These are phyloP conservation scores for Ips typographus DNA, from an alignment of 1,140 invertebrate species.

Conservation along the genomic window DNA sequence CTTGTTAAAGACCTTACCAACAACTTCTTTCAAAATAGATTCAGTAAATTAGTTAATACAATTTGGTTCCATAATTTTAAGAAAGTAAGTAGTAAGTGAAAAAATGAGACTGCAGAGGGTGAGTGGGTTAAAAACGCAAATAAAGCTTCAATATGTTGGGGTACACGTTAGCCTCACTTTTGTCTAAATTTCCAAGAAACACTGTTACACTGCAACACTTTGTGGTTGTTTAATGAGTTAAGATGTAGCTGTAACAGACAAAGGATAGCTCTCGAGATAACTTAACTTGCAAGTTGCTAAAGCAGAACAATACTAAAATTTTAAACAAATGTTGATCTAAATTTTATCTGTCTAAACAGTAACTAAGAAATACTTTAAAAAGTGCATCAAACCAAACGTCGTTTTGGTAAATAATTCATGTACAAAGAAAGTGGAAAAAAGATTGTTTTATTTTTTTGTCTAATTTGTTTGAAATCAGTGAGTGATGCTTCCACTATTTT, in stretches of 20 bases:
- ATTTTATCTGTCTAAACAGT: neutral
- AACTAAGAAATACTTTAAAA: too few relatives aligned
- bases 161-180: slow-evolving; percentile 4
- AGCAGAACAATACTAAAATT: slow-evolving; percentile 7
- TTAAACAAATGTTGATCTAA: slow-evolving; percentile 13
- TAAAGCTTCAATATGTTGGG: slow-evolving; percentile 3
- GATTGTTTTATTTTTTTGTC: too few relatives aligned
- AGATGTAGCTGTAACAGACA: slow-evolving; percentile 21
- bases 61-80: neutral
- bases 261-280: neutral
- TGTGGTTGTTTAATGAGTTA: slow-evolving; percentile 26
- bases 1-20: neutral
- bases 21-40: neutral
- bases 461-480: too few relatives aligned
- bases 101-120: neutral
- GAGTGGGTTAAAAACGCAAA: neutral
- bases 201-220: slow-evolving; percentile 5
- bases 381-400: too few relatives aligned
- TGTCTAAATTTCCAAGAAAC: slow-evolving; percentile 20
- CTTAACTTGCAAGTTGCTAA: slow-evolving; percentile 15
- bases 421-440: too few relatives aligned
- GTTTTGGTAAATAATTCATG: too few relatives aligned
- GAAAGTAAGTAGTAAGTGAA: neutral
- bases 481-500: too few relatives aligned
- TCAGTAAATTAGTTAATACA: neutral